phyloP scores from a whole-genome alignment of 2,888 invertebrate species.

The Lochmaea crataegi region DNA sequence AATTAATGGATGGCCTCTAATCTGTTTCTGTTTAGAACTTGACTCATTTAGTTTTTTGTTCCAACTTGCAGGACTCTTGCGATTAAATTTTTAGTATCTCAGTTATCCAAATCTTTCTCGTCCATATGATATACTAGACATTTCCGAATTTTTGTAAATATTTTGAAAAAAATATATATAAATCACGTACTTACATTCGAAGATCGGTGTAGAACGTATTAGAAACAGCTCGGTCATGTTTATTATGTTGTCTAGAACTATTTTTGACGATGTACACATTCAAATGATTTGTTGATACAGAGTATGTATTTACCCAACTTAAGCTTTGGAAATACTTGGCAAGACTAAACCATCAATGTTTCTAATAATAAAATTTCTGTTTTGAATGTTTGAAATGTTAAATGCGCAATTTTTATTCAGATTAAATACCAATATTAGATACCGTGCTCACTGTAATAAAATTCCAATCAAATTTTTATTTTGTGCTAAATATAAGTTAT shows the following conservation, averaged over 20 bases:
- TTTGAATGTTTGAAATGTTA: slow-evolving; percentile 8
- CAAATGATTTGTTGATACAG: slow-evolving; percentile 30
- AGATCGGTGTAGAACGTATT: slow-evolving; percentile 18
- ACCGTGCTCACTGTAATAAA: background rate
- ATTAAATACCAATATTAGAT: background rate
- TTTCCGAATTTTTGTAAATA: background rate
- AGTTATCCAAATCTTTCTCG: too few relatives aligned
- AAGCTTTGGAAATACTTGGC: slow-evolving; percentile 30
- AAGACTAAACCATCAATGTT: slow-evolving; percentile 33
- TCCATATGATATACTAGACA: background rate
- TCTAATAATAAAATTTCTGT: slow-evolving; percentile 25
- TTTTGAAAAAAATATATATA: background rate
- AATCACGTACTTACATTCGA: slow-evolving; percentile 16
- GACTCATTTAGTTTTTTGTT: too few relatives aligned
- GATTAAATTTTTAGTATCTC: too few relatives aligned
- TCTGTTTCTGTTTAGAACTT: too few relatives aligned
- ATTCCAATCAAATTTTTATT: too few relatives aligned
- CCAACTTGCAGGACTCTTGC: too few relatives aligned
- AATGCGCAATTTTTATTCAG: background rate
- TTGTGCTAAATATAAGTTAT: too few relatives aligned
- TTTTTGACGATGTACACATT: slow-evolving; percentile 24
- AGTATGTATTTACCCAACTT: slow-evolving; percentile 28
- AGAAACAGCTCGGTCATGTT: slow-evolving; percentile 17
- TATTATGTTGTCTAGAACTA: slow-evolving; percentile 11
- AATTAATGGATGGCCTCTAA: too few relatives aligned